A percentile compares a stretch with the other conserved stretches of the same genome.
phyloP scores from a whole-genome alignment of 2,113 vertebrate species.

The Chaetodon trifascialis region DNA sequence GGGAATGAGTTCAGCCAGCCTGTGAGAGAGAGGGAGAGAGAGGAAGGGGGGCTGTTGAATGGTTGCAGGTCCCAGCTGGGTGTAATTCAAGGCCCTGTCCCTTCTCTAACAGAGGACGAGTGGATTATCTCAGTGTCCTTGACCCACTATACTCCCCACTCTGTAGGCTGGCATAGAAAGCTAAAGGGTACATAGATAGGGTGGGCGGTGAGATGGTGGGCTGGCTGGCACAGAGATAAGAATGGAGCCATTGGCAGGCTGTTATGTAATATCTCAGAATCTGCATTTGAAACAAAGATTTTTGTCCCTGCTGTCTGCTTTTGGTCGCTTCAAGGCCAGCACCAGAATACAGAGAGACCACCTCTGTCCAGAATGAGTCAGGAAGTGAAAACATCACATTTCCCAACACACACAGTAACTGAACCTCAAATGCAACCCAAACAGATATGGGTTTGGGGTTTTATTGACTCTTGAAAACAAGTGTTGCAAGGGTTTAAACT shows the following conservation, averaged over 20 bases:
- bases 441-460: neutral
- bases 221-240: constrained; percentile 27
- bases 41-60: constrained; percentile 26
- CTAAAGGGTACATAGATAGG: constrained; percentile 31
- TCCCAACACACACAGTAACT: neutral
- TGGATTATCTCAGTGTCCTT: constrained; percentile 68
- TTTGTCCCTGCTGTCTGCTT: constrained; percentile 10
- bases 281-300: constrained; percentile 60
- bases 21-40: constrained; percentile 22
- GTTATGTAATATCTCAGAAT: constrained; percentile 60
- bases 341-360: constrained; percentile 18
- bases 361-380: neutral
- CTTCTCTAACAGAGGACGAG: constrained; percentile 48
- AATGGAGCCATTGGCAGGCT: constrained; percentile 27
- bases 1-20: constrained; percentile 36
- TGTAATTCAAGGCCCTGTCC: constrained; percentile 65
- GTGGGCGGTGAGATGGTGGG: constrained; percentile 44
- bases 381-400: neutral
- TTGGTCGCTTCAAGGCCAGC: neutral
- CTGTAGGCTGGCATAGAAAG: constrained; percentile 32
- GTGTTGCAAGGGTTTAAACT: neutral
- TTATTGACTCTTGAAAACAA: neutral
- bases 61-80: constrained; percentile 48
- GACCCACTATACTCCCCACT: constrained; percentile 53
- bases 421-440: neutral